Conservation (phyloP, 1,140 invertebrate species). For the Megathymus violae region DNA sequence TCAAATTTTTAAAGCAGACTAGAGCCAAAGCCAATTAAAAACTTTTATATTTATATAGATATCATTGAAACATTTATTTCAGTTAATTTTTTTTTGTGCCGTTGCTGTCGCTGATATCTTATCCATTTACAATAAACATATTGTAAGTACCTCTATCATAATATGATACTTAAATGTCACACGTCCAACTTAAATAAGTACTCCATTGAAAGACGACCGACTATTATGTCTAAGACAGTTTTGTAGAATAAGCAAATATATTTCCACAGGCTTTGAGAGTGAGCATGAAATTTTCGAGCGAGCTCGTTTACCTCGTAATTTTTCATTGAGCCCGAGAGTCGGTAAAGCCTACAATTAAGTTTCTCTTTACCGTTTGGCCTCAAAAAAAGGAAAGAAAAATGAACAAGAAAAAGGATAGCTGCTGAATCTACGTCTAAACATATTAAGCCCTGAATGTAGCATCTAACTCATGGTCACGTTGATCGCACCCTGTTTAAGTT, state of each 20-base stretch:
- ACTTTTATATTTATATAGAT: too few species aligned
- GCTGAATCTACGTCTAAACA: constrained; percentile 24
- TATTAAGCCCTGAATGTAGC: constrained; percentile 13
- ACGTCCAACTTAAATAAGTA: too few species aligned
- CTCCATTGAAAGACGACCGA: too few species aligned
- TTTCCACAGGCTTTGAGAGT: constrained; percentile 61
- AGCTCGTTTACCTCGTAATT: constrained; percentile 80
- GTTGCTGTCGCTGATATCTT: too few species aligned
- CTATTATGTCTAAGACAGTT: constrained; percentile 47
- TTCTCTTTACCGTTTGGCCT: constrained; percentile 77
- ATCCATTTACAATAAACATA: too few species aligned
- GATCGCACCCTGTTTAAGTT: constrained; percentile 5
- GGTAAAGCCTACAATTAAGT: constrained; percentile 81
- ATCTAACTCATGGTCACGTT: constrained; percentile 1
- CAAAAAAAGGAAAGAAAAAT: constrained; percentile 74
- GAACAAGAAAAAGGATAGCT: constrained; percentile 61
- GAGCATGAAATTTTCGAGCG: constrained; percentile 69
- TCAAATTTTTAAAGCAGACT: too few species aligned
- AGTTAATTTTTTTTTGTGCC: too few species aligned
- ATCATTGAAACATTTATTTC: too few species aligned
- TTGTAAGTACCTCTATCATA: too few species aligned
- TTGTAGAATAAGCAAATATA: constrained; percentile 58
- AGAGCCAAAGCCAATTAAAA: too few species aligned
- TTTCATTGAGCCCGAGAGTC: constrained; percentile 80
- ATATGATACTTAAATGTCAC: too few species aligned